Evolutionary conservation across 1,140 invertebrate species (phyloP), one percentile per base, ranked within the genome.

Genomic region (Protaetia brevitarsis): DNA sequence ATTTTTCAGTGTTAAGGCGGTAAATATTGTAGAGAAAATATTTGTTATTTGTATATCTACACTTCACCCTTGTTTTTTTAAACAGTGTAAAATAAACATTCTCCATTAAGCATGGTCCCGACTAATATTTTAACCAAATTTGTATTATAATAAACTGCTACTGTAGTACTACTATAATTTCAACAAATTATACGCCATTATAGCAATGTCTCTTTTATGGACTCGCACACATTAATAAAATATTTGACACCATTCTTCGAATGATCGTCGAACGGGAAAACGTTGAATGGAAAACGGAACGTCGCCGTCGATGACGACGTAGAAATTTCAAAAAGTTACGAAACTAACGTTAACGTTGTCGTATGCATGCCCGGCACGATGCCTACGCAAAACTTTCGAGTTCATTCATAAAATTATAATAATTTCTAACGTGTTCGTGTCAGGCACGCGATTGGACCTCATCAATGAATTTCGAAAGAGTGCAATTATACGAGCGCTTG

Each of bases 331-430:
- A n/a, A 13, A 45, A 45, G 41, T 19, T 45, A 19, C 16, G n/a
- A 45, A 13, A 19, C n/a, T 21, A 10, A 11, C 5, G 7, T 4
- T 41, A 16, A 19, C 41, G 41, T 8, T 19, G 41, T 45, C 16
- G 41, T 45, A 13, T 13, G 7, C 13, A 21, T 19, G 16, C 16
- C 7, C 41, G n/a, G 41, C 23, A 13, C 34, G 41, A 45, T 45
- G 41, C 41, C 41, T 45, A 45, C 41, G 41, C 41, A 45, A 45
- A 45, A 45, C 41, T 16, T 21, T 45, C 41, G 41, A 45, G 56
- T 58, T 58, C 56, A 58, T 58, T 58, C 56, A 58, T 58, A 58
- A 58, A 58, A 58, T 58, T 58, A 58, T 58, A 58, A 58, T 58
- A 58, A 58, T 58, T 58, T 58, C 41, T 21, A 29, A 21, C 26